Conservation (phyloP, 2,888 invertebrate genomes). For the Poecilus cupreus region DNA sequence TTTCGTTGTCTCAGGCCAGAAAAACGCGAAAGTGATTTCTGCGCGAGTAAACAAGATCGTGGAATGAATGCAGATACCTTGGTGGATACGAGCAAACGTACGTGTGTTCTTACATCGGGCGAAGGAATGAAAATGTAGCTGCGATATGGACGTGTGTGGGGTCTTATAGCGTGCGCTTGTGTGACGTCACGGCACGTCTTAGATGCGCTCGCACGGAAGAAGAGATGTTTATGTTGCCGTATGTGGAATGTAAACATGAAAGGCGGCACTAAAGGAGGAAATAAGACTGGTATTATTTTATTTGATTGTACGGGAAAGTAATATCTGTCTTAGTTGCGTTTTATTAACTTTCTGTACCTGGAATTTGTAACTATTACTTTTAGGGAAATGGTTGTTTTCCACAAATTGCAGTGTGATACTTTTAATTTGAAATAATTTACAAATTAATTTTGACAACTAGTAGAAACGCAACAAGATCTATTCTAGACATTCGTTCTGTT, state of each 20-base stretch:
- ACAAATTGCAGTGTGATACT: no score
- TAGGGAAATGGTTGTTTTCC: no score
- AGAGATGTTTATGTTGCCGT: constrained; percentile 18
- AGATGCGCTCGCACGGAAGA: constrained; percentile 26
- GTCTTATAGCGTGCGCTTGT: background rate
- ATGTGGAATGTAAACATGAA: constrained; percentile 13
- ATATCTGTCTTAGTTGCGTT: background rate
- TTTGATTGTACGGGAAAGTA: background rate
- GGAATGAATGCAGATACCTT: constrained; percentile 33
- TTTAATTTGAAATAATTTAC: no score
- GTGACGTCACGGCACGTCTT: constrained; percentile 21
- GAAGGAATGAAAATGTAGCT: background rate
- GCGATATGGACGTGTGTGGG: background rate
- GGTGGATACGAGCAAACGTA: background rate
- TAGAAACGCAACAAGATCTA: no score
- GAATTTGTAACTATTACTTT: no score
- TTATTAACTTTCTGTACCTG: background rate
- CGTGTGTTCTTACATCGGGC: constrained; percentile 9
- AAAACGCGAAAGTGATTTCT: constrained; percentile 53
- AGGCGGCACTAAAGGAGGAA: background rate
- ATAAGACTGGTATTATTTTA: constrained; percentile 25
- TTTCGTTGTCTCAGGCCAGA: constrained; percentile 15
- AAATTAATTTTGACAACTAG: no score
- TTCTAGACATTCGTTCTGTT: no score
- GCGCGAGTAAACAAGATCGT: constrained; percentile 52